phyloP scores from a whole-genome alignment of 2,888 invertebrate species.

The Operophtera brumata region DNA sequence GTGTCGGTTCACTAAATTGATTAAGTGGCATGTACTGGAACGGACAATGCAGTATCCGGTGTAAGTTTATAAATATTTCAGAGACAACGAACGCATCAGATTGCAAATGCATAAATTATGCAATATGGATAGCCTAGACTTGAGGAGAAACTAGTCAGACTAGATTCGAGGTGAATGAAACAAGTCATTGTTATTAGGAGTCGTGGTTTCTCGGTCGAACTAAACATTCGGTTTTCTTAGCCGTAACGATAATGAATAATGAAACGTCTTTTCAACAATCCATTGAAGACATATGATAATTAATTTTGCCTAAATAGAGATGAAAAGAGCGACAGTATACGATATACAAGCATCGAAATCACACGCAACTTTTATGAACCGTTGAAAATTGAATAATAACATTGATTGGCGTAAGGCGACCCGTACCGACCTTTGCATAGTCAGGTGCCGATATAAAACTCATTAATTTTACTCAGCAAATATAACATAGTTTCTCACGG shows the following conservation, averaged over 20 bases:
- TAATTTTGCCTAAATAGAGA: slow-evolving; percentile 9
- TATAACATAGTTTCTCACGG: slow-evolving; percentile 42
- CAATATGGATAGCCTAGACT: slow-evolving; percentile 40
- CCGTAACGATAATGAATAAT: neutral
- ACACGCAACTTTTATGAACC: slow-evolving; percentile 12
- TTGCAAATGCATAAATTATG: slow-evolving; percentile 50
- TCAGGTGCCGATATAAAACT: slow-evolving; percentile 48
- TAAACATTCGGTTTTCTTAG: neutral
- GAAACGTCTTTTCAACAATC: neutral
- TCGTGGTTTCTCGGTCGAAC: neutral
- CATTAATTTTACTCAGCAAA: slow-evolving; percentile 43
- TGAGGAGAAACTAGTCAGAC: slow-evolving; percentile 53
- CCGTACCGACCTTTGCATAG: slow-evolving; percentile 40
- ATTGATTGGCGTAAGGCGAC: slow-evolving; percentile 51
- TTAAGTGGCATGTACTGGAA: slow-evolving; percentile 57
- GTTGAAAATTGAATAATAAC: slow-evolving; percentile 34
- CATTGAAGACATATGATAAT: slow-evolving; percentile 6
- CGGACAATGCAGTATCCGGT: slow-evolving; percentile 49
- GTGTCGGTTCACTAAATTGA: slow-evolving; percentile 56
- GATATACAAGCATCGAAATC: neutral
- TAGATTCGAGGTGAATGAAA: slow-evolving; percentile 35
- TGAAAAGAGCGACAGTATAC: neutral
- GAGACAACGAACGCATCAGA: slow-evolving; percentile 53
- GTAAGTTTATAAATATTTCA: slow-evolving; percentile 45
- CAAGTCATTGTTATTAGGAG: slow-evolving; percentile 18